Evolutionary conservation across 2,888 invertebrate genomes (phyloP).

Genomic region (Caenorhabditis wallacei): DNA sequence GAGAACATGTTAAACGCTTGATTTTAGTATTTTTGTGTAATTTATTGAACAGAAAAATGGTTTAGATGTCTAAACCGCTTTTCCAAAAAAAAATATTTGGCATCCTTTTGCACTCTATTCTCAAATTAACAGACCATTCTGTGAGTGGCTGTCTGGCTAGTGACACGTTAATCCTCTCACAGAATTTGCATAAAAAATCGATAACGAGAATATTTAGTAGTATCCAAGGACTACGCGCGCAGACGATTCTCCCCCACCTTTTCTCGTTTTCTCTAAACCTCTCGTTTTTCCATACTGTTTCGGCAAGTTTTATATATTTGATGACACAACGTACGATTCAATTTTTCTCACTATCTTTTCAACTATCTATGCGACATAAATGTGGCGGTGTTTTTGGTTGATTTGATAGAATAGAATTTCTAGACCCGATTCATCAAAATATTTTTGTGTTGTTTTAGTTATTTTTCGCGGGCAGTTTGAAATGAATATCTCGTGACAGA

Average conservation of each 20-base stretch:
- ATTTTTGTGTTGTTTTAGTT: conserved; percentile 7
- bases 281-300: not conserved
- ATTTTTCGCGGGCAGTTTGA: not conserved
- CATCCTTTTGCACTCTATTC: too few species aligned
- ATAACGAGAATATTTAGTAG: not conserved
- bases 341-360: conserved; percentile 16
- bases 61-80: not conserved
- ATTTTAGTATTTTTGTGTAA: too few species aligned
- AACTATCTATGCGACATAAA: conserved; percentile 19
- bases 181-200: conserved; percentile 30
- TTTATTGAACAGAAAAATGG: too few species aligned
- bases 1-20: too few species aligned
- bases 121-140: not conserved
- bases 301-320: conserved; percentile 25
- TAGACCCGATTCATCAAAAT: not conserved
- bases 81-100: not conserved
- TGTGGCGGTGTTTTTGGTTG: conserved; percentile 20
- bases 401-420: conserved; percentile 27
- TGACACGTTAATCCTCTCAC: not conserved
- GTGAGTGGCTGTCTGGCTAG: too few species aligned
- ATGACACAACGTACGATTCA: conserved; percentile 26
- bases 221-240: conserved; percentile 27
- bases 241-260: not conserved
- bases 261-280: conserved; percentile 16
- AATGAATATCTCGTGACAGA: not conserved